Base-by-base conservation (phyloP, 2,797 vertebrate genomes). In the Delichon dasypus region DNA sequence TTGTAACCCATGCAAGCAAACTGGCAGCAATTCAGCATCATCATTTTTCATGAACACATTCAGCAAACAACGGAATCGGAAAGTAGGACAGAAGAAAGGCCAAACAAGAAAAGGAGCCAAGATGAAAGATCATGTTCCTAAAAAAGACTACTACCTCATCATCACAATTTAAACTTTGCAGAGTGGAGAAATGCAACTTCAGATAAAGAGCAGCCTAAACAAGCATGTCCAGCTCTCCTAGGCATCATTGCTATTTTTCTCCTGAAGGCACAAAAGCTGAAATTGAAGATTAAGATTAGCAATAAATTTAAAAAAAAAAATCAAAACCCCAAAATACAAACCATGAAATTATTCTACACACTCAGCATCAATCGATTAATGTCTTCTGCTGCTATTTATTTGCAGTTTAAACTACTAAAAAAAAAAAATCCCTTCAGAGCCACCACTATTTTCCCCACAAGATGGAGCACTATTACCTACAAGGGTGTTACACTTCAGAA, bases 131-230 rank as follows among this genome's bases (percentile, higher is more conserved):
- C 91, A 87, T 4, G 44, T 86, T 95, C 85, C 86, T 86, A 90
- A 95, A 95, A 93, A 75, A 95, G 73, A 75, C 70, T 55, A 75
- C 90, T 90, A 91, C 73, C 58, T 96, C 93, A 95, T 89, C 51
- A 72, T 70, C 82, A 85, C 47, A 90, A 83, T 67, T 80, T 85
- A 91, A 72, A 66, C 70, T 92, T 64, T 86, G 79, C 66, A 45
- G 54, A 91, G 40, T n/a, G 40, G 11, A 95, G 47, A 94, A 89
- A 80, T 44, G 67, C 67, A 94, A 81, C 67, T 88, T 76, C 82
- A 93, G 54, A 77, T 74, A 81, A 91, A 87, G 34, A 93, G 55
- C 54, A 84, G 76, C 83, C 91, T 94, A 84, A 90, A 77, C 50
- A 90, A 88, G 77, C 21, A 83, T 38, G 44, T 89, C 72, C 62